These are phyloP conservation scores for Pecten maximus DNA, from an alignment of 2,888 invertebrate species.

Conservation along the genomic window DNA sequence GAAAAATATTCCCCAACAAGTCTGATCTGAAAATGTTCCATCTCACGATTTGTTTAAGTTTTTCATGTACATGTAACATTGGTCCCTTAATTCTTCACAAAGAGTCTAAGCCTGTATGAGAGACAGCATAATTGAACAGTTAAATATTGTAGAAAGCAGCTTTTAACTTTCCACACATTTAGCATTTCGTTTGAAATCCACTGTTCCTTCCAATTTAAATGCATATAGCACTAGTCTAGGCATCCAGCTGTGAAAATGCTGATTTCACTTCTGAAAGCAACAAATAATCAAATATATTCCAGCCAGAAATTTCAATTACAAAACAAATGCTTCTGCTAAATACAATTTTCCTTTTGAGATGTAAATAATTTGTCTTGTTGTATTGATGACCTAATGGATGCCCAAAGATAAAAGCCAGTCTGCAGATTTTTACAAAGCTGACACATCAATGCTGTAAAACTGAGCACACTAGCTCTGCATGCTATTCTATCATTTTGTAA, in stretches of 20 bases:
- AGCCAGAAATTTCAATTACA: constrained; percentile 19
- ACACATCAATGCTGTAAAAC: not conserved
- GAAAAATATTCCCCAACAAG: too few species aligned
- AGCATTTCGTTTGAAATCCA: not conserved
- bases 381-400: not conserved
- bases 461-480: not conserved
- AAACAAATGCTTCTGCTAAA: not conserved
- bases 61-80: not conserved
- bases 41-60: not conserved
- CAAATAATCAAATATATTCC: not conserved
- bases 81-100: too few species aligned
- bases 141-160: not conserved
- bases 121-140: too few species aligned
- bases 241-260: not conserved
- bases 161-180: not conserved
- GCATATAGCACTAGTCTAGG: not conserved
- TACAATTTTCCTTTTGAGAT: constrained; percentile 3
- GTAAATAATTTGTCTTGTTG: not conserved
- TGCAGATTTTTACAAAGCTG: not conserved
- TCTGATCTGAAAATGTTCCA: too few species aligned
- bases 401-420: not conserved
- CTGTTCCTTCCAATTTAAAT: not conserved
- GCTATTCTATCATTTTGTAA: constrained; percentile 18
- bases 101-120: too few species aligned
- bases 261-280: not conserved